phyloP scores from a whole-genome alignment of 2,888 invertebrate species.

The Oasisia sp. region DNA sequence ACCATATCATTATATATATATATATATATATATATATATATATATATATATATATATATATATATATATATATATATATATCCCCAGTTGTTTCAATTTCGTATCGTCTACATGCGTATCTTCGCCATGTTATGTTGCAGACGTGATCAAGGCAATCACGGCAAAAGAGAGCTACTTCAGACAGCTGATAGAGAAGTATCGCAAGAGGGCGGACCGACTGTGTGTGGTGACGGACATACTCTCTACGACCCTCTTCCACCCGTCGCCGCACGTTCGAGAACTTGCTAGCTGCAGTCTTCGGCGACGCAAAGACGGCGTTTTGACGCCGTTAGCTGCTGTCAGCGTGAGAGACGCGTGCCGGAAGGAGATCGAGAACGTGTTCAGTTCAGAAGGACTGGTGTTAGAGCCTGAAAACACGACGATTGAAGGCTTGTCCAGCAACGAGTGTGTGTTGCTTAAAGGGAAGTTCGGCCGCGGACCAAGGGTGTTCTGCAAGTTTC shows the following conservation, averaged over 20 bases:
- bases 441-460: neutral
- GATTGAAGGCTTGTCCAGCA: neutral
- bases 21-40: no score
- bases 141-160: neutral
- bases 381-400: neutral
- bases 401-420: neutral
- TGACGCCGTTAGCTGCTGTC: neutral
- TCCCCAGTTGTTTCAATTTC: neutral
- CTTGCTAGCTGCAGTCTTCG: neutral
- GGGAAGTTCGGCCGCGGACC: neutral
- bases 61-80: neutral
- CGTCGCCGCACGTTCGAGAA: neutral
- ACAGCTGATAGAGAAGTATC: neutral
- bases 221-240: neutral
- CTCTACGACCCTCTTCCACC: neutral
- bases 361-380: neutral
- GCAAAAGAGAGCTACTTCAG: neutral
- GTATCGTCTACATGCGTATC: neutral
- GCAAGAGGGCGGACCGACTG: neutral
- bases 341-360: neutral
- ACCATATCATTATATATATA: no score
- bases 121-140: neutral
- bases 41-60: neutral
- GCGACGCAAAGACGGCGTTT: neutral
- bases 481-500: slow-evolving; percentile 4